Percentiles rank a stretch among this genome's conserved stretches.
phyloP scores from a whole-genome alignment of 2,797 vertebrate genomes.

The Megaceryle alcyon region DNA sequence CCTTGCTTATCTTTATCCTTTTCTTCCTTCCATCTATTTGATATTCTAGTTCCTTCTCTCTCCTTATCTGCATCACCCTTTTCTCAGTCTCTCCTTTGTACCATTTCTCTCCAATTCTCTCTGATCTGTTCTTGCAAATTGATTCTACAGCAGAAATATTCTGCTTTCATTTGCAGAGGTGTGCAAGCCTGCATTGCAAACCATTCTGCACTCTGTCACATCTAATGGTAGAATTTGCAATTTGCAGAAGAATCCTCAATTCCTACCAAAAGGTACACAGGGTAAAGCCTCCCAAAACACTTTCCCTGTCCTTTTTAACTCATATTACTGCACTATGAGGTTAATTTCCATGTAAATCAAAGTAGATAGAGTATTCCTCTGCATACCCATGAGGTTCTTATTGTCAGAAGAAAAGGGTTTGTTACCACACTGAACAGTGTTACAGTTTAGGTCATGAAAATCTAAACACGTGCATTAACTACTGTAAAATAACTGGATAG shows the following conservation, averaged over 20 bases:
- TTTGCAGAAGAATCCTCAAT: not conserved
- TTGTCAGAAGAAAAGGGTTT: not conserved
- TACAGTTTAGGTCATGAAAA: not conserved
- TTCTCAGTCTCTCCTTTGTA: not conserved
- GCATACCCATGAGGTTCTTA: not conserved
- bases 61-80: not conserved
- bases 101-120: conserved; percentile 19
- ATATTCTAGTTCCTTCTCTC: conserved; percentile 6
- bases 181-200: not conserved
- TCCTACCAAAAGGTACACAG: not conserved
- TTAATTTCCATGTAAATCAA: not conserved
- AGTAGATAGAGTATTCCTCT: not conserved
- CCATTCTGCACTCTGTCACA: not conserved
- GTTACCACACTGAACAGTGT: not conserved
- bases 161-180: not conserved
- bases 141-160: conserved; percentile 37
- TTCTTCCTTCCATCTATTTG: conserved; percentile 12
- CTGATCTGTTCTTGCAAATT: conserved; percentile 20
- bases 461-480: not conserved
- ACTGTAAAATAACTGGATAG: not conserved
- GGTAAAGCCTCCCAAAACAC: not conserved
- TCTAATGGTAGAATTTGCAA: not conserved
- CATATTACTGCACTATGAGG: not conserved
- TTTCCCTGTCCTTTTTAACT: not conserved
- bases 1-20: conserved; percentile 17